Evolutionary conservation across 1,140 invertebrate species (phyloP).

Genomic region (Acromyrmex heyeri): DNA sequence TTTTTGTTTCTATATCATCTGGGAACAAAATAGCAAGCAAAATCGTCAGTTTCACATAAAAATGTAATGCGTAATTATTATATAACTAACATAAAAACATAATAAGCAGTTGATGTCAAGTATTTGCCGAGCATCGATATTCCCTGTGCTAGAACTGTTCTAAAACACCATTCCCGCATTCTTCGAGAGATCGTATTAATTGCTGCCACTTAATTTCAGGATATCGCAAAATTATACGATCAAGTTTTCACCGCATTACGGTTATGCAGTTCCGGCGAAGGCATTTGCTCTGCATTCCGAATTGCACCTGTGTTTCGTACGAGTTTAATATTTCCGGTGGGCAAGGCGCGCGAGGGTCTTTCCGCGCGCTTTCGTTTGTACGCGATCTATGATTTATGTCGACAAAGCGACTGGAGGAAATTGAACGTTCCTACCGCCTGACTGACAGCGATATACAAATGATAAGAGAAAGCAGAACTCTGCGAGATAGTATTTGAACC

Average conservation of each 20-base stretch:
- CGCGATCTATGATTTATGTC: constrained; percentile 36
- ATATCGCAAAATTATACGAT: constrained; percentile 65
- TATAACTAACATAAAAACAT: constrained; percentile 11
- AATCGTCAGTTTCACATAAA: background rate
- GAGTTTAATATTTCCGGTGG: constrained; percentile 66
- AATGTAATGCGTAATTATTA: constrained; percentile 5
- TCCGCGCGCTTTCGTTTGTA: background rate
- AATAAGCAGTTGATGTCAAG: constrained; percentile 53
- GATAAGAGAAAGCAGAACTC: constrained; percentile 48
- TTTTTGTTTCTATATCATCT: background rate
- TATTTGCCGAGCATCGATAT: background rate
- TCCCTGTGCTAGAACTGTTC: background rate
- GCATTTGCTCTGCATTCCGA: constrained; percentile 14
- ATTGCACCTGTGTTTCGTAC: constrained; percentile 42
- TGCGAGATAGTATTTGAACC: background rate
- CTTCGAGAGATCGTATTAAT: constrained; percentile 38
- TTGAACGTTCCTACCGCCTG: constrained; percentile 12
- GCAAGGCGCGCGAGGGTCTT: constrained; percentile 24
- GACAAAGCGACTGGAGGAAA: constrained; percentile 5
- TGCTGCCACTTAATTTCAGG: constrained; percentile 63
- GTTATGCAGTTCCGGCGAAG: constrained; percentile 66
- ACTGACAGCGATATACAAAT: constrained; percentile 15
- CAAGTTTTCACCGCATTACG: constrained; percentile 70
- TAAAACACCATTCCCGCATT: constrained; percentile 54
- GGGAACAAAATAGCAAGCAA: background rate